These are phyloP conservation scores for Phycodurus eques DNA, from an alignment of 2,113 vertebrate species.

Conservation along the genomic window DNA sequence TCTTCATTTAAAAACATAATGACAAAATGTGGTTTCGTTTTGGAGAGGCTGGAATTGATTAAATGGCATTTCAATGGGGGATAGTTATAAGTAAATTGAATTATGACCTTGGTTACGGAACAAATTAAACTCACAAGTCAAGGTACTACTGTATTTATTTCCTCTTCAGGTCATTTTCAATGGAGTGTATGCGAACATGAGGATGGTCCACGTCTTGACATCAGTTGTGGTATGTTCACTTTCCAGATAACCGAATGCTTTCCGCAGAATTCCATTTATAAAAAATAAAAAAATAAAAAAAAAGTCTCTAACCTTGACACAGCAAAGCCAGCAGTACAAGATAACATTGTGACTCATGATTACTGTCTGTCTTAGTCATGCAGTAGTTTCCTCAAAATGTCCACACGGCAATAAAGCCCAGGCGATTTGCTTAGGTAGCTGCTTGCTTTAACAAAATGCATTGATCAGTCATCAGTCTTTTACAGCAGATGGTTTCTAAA, in stretches of 20 bases:
- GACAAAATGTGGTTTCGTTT: too few relatives aligned
- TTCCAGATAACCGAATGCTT: not conserved
- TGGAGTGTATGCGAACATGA: slow-evolving; percentile 99
- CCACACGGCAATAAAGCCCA: slow-evolving; percentile 49
- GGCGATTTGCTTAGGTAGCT: slow-evolving; percentile 50
- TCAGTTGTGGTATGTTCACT: slow-evolving; percentile 93
- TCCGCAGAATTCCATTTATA: not conserved
- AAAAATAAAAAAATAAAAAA: too few relatives aligned
- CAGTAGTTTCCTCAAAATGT: slow-evolving; percentile 45
- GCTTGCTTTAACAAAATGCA: slow-evolving; percentile 47
- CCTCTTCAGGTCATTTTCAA: slow-evolving; percentile 89
- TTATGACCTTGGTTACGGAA: too few relatives aligned
- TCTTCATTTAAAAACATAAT: too few relatives aligned
- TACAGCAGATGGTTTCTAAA: slow-evolving; percentile 39
- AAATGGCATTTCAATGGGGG: too few relatives aligned
- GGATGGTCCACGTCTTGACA: slow-evolving; percentile 98
- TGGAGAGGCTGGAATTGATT: too few relatives aligned
- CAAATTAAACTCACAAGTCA: not conserved
- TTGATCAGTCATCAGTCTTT: slow-evolving; percentile 48
- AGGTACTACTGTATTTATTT: slow-evolving; percentile 21
- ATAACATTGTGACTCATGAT: slow-evolving; percentile 20
- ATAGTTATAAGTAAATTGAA: too few relatives aligned
- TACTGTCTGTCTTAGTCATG: slow-evolving; percentile 40
- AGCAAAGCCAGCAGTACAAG: slow-evolving; percentile 1
- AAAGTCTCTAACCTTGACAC: not conserved